Evolutionary conservation across 2,113 vertebrate genomes (phyloP), one percentile per base, ranked within the genome.

Genomic region (Vanacampus margaritifer): DNA sequence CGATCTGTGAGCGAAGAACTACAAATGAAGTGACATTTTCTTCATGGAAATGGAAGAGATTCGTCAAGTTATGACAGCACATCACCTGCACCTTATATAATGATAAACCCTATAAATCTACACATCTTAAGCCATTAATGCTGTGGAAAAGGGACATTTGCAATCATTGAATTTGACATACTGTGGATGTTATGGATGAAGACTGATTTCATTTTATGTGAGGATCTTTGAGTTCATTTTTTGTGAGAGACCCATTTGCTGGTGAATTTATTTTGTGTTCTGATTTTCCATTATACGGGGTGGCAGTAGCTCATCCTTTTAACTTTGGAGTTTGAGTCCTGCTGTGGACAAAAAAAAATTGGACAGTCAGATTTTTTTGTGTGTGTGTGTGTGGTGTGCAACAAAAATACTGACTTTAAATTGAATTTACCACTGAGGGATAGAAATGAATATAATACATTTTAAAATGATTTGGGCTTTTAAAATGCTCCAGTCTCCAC

Each of bases 31-130:
- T 10, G 37, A 67, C 62, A 32, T 50, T 64, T 64, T 43, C 45
- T 48, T 45, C 17, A 35, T 13, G 28, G 17, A 45, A 39, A 17
- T 35, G 39, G 41, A 19, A 24, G 37, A 23, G n/a, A 43, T 62
- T n/a, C n/a, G 46, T 39, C 6, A 66, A 66, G 48, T 54, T 32
- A 36, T 59, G 56, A 59, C 56, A 59, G 19, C 35, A n/a, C 35
- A 6, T 60, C 58, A 13, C 32, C 19, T 37, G 54, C 56, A 36
- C 16, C 17, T 17, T 17, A n/a, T n/a, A n/a, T 6, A 60, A 37
- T n/a, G 19, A 5, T 60, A 37, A 37, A 59, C 6, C 53, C 3
- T 28, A 28, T 46, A 46, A 46, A n/a, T 3, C 43, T 46, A 1
- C 26, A 56, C 26, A 56, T 7, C n/a, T 54, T 24, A 54, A 54